A percentile compares a stretch with the other conserved stretches of the same genome.
Evolutionary conservation across 2,888 invertebrate genomes (phyloP).

Genomic region (Drosophila algonquin): DNA sequence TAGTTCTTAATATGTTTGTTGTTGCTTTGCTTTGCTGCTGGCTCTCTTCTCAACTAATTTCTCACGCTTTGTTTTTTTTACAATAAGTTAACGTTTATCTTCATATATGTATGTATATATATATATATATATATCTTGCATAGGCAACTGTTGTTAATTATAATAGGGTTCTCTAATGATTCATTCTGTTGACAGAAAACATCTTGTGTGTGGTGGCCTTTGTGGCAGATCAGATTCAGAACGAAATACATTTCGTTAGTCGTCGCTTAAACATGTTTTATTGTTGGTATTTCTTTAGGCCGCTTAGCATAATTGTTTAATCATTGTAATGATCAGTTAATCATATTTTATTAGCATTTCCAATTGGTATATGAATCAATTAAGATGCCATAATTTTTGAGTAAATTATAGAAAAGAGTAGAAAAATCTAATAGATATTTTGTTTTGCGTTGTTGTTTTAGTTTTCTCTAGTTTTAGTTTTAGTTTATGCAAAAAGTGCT

Average conservation of each 20-base stretch:
- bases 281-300: slow-evolving; percentile 49
- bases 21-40: slow-evolving; percentile 26
- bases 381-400: slow-evolving; percentile 46
- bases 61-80: slow-evolving; percentile 47
- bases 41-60: slow-evolving; percentile 42
- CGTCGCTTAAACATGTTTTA: slow-evolving; percentile 40
- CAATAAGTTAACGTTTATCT: slow-evolving; percentile 72
- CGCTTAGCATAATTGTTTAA: slow-evolving; percentile 61
- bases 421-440: slow-evolving; percentile 78
- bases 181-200: slow-evolving; percentile 8
- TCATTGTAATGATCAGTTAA: slow-evolving; percentile 27
- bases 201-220: slow-evolving; percentile 8
- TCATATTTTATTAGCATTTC: slow-evolving; percentile 54
- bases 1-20: slow-evolving; percentile 43
- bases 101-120: slow-evolving; percentile 31
- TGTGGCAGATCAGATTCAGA: slow-evolving; percentile 58
- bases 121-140: slow-evolving; percentile 53
- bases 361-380: slow-evolving; percentile 60
- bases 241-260: slow-evolving; percentile 58
- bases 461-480: slow-evolving; percentile 42
- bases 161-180: slow-evolving; percentile 53
- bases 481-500: slow-evolving; percentile 78
- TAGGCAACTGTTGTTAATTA: slow-evolving; percentile 61
- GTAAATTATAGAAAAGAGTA: slow-evolving; percentile 79
- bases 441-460: slow-evolving; percentile 59